Base-by-base conservation (phyloP, 1,140 invertebrate genomes). In the Drosophila kepulauana region DNA sequence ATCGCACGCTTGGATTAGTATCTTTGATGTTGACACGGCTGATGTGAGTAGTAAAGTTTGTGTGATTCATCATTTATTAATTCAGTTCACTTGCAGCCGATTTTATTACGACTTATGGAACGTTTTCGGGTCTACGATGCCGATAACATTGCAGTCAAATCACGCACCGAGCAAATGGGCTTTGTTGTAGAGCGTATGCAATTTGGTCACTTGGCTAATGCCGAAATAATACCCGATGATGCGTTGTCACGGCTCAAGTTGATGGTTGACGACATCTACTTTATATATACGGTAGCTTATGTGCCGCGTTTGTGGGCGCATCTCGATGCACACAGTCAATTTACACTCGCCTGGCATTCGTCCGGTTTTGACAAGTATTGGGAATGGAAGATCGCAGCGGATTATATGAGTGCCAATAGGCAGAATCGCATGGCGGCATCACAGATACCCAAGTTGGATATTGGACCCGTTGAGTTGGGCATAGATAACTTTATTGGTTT, bases 261-360 rank as follows among this genome's bases (percentile, higher is more conserved):
- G 0, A 92, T 92, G 91, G 73, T 81, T 0, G 91, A 92, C 38
- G 91, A 92, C 25, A 79, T 92, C 10, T 92, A 90, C 35, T 90
- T 74, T 46, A 16, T 67, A 5, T 79, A 78, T 7, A 85, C 72
- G 0, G 75, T 65, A 11, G 82, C 77, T 0, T 82, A 81, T 75
- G 88, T 92, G 25, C 77, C 91, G 3, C 88, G 91, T 6, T 33
- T 91, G 0, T 92, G 91, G 91, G 43, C 78, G 0, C 67, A 80
- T 35, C 63, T 82, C 15, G 48, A 56, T 4, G 64, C 72, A n/a
- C 91, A 73, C 30, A 90, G 88, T 69, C 59, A 90, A 28, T 75
- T 88, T 5, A 76, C 82, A 7, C 52, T 91, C 7, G 51, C 48
- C 1, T 87, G 85, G 79, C 88, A 91, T 25, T 91, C 91, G 6